phyloP scores from a whole-genome alignment of 2,113 vertebrate genomes.

The Rhea americana region DNA sequence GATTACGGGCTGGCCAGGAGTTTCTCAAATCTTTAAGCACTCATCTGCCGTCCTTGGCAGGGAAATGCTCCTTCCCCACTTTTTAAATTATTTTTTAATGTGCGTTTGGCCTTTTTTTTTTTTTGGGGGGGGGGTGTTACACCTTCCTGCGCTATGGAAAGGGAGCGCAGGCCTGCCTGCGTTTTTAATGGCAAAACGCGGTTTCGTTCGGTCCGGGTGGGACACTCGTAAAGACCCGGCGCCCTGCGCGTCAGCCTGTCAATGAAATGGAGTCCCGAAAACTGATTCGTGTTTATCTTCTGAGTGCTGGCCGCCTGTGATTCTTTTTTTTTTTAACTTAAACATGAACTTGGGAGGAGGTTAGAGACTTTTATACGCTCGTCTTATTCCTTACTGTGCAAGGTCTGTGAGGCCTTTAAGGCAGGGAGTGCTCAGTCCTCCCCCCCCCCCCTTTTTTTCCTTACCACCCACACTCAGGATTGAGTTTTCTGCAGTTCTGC shows the following conservation, averaged over 20 bases:
- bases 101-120: neutral
- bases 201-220: accelerated
- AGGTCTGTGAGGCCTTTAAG: neutral
- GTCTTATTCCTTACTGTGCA: neutral
- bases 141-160: neutral
- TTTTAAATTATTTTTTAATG: neutral
- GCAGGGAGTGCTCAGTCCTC: neutral
- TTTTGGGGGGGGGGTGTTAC: neutral
- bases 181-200: neutral
- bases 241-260: neutral
- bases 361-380: neutral
- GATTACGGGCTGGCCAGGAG: accelerated
- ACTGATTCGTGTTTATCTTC: neutral
- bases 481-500: accelerated
- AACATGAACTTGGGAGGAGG: neutral
- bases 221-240: neutral
- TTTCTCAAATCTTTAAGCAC: neutral
- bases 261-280: too few species aligned
- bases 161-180: accelerated
- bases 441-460: neutral
- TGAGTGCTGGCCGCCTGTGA: neutral
- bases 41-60: neutral
- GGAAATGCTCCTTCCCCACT: neutral
- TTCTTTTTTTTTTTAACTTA: neutral
- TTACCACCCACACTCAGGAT: neutral